phyloP scores from a whole-genome alignment of 2,888 invertebrate genomes.

The Antitype chi region DNA sequence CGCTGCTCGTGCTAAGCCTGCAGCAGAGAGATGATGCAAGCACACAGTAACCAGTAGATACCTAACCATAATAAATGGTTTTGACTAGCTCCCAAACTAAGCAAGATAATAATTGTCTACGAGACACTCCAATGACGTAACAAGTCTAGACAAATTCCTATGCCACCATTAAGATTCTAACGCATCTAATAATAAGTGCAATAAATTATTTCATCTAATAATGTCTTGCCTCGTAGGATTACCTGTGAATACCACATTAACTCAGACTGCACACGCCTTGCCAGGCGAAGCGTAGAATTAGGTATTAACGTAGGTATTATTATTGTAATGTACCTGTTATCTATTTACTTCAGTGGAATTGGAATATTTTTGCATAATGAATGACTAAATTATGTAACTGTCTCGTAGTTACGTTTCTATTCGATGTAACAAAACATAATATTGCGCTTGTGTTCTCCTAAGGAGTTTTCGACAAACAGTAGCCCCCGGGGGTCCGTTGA shows the following conservation, averaged over 20 bases:
- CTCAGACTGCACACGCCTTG: constrained; percentile 37
- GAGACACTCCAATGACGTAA: constrained; percentile 16
- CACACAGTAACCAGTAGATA: not conserved
- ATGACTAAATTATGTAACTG: not conserved
- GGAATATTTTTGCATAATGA: constrained; percentile 36
- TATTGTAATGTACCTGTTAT: constrained; percentile 10
- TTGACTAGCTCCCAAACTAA: constrained; percentile 2
- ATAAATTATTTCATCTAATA: constrained; percentile 54
- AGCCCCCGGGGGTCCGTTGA: too few species aligned
- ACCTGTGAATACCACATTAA: constrained; percentile 46
- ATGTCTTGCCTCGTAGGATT: constrained; percentile 37
- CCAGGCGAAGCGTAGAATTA: constrained; percentile 26
- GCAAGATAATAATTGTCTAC: not conserved
- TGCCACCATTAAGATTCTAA: constrained; percentile 24
- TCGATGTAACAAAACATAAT: not conserved
- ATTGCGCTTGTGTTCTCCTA: not conserved
- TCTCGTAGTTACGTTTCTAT: not conserved
- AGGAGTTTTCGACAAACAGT: not conserved
- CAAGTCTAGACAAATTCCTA: constrained; percentile 30
- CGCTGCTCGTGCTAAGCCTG: too few species aligned
- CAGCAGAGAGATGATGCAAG: not conserved
- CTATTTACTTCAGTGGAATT: not conserved
- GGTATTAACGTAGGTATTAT: not conserved
- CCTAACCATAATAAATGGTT: not conserved
- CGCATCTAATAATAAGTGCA: constrained; percentile 47